Percentiles rank a stretch among this genome's conserved stretches.
phyloP scores from a whole-genome alignment of 2,113 vertebrate genomes.

The Otis tarda region DNA sequence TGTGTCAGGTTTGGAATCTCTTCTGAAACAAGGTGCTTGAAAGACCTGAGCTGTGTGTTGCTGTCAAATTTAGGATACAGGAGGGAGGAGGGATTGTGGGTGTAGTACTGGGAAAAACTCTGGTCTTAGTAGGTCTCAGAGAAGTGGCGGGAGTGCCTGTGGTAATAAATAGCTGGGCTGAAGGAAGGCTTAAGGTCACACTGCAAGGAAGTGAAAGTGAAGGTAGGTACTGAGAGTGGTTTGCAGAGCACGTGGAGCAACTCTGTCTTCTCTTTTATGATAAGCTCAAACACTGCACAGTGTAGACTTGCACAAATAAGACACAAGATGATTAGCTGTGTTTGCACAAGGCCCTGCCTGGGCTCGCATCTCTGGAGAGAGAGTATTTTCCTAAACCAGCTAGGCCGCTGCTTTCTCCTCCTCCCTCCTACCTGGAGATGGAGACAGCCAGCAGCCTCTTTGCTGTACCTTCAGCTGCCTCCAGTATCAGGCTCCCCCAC shows the following conservation, averaged over 20 bases:
- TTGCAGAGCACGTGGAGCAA: background rate
- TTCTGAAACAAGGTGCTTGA: background rate
- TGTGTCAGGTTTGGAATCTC: background rate
- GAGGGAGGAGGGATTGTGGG: background rate
- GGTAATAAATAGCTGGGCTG: background rate
- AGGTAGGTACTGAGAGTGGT: background rate
- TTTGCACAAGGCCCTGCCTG: background rate
- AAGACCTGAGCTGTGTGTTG: background rate
- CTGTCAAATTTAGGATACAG: background rate
- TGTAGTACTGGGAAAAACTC: background rate
- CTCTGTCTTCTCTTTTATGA: background rate
- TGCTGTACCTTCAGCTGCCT: background rate
- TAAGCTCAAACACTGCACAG: background rate
- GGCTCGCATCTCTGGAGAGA: background rate
- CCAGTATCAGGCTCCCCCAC: accelerated
- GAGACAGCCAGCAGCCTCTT: background rate
- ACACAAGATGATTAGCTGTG: background rate
- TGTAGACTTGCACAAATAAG: background rate
- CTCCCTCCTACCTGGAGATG: background rate
- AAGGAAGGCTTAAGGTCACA: background rate
- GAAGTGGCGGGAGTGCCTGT: background rate
- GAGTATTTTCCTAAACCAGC: background rate
- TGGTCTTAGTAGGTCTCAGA: background rate
- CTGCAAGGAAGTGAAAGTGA: background rate
- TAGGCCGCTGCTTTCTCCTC: background rate